A percentile compares a stretch with the other conserved stretches of the same genome.
Evolutionary conservation across 2,797 vertebrate genomes (phyloP).

Genomic region (Decapterus maruadsi): DNA sequence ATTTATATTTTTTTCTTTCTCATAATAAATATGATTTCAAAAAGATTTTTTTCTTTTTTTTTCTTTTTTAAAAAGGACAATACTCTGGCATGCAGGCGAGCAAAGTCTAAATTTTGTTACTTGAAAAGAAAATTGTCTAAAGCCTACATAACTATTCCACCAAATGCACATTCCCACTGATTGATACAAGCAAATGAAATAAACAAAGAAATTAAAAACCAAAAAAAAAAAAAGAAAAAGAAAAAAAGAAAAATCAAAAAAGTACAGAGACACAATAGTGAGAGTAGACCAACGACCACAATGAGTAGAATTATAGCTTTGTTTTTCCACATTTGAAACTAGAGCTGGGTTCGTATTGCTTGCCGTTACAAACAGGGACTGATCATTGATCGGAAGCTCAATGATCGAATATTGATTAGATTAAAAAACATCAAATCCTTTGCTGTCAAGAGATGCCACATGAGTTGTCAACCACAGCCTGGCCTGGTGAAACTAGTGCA

Average conservation of each 20-base stretch:
- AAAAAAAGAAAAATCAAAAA: constrained; percentile 15
- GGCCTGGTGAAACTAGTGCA: constrained; percentile 67
- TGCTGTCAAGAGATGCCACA: constrained; percentile 34
- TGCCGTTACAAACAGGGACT: constrained; percentile 74
- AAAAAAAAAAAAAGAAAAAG: constrained; percentile 29
- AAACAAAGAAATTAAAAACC: constrained; percentile 20
- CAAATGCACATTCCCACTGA: constrained; percentile 98
- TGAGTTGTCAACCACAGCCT: constrained; percentile 46
- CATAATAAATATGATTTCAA: constrained; percentile 87
- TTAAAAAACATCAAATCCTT: constrained; percentile 23
- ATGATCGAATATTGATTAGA: constrained; percentile 27
- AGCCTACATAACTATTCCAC: constrained; percentile 91
- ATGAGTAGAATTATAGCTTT: constrained; percentile 83
- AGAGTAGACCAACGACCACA: constrained; percentile 78
- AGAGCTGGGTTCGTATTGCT: constrained; percentile 85
- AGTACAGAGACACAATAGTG: constrained; percentile 77
- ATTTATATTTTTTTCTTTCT: constrained; percentile 71
- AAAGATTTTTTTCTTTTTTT: constrained; percentile 61
- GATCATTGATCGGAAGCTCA: constrained; percentile 42
- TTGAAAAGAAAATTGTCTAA: constrained; percentile 77
- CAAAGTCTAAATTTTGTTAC: constrained; percentile 79
- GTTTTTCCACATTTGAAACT: constrained; percentile 68
- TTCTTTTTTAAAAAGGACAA: constrained; percentile 70
- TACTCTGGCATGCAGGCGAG: constrained; percentile 89
- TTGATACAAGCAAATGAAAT: constrained; percentile 93